A percentile compares a stretch with the other conserved stretches of the same genome.
Evolutionary conservation across 2,113 vertebrate species (phyloP).

Genomic region (Platysteira castanea): DNA sequence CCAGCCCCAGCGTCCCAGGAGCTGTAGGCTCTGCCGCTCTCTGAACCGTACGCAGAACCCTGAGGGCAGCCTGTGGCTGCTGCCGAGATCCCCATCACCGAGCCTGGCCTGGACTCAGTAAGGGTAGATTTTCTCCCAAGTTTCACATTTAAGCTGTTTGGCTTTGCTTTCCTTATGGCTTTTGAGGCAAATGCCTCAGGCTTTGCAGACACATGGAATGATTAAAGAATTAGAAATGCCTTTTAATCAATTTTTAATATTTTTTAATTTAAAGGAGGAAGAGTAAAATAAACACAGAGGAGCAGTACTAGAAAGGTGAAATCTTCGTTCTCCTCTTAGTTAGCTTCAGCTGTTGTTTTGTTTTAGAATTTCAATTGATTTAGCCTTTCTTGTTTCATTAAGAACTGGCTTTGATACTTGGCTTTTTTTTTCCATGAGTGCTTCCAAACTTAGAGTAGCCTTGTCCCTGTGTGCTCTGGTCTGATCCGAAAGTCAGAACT

Average conservation of each 20-base stretch:
- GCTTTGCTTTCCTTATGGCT: not conserved
- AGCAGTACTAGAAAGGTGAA: not conserved
- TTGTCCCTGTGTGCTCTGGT: not conserved
- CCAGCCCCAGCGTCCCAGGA: not conserved
- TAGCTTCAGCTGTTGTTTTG: not conserved
- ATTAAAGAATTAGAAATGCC: not conserved
- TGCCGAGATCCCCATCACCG: not conserved
- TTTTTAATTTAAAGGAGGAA: not conserved
- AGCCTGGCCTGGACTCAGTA: not conserved
- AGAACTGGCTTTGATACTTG: not conserved
- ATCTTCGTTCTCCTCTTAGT: not conserved
- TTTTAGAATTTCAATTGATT: not conserved
- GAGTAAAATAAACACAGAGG: not conserved
- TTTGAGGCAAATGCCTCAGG: not conserved
- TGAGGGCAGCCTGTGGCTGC: not conserved
- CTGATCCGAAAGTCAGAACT: not conserved
- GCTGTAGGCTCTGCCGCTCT: not conserved
- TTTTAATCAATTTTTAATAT: slow-evolving; percentile 22
- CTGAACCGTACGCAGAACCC: not conserved
- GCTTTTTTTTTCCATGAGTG: not conserved
- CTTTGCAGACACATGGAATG: not conserved
- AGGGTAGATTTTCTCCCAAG: not conserved
- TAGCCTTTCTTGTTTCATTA: not conserved
- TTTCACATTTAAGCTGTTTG: not conserved
- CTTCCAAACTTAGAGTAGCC: not conserved